Conservation (phyloP, 2,113 vertebrate species). For the Tragelaphus scriptus region DNA sequence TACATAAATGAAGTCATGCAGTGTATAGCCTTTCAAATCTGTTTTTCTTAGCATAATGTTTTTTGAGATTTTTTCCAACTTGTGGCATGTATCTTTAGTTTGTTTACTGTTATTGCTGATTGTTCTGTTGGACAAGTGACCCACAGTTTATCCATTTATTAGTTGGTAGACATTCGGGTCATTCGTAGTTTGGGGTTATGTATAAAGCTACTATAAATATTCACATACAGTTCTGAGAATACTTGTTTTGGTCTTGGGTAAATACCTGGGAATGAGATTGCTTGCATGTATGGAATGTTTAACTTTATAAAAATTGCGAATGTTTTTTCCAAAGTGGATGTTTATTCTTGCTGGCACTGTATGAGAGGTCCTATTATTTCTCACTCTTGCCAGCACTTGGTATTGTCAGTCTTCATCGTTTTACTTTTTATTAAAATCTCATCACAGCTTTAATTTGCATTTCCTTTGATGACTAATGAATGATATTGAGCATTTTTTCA, state of each 20-base stretch:
- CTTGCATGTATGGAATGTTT: not conserved
- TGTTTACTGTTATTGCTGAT: constrained; percentile 4
- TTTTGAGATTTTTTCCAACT: not conserved
- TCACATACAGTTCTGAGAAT: not conserved
- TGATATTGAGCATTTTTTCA: not conserved
- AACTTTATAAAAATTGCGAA: not conserved
- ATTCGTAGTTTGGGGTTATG: not conserved
- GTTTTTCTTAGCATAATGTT: not conserved
- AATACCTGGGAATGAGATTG: not conserved
- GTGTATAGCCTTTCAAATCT: not conserved
- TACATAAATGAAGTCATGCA: not conserved
- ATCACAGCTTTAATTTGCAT: not conserved
- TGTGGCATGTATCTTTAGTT: not conserved
- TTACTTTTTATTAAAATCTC: constrained; percentile 11
- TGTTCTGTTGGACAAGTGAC: not conserved
- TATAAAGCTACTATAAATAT: not conserved
- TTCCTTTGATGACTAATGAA: not conserved
- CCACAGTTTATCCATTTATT: not conserved
- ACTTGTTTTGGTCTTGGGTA: not conserved
- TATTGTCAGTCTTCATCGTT: not conserved
- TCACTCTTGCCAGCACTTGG: not conserved
- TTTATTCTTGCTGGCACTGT: not conserved
- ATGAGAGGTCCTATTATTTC: not conserved
- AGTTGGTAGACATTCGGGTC: not conserved
- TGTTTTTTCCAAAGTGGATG: not conserved